These are phyloP conservation scores for Danio choprae DNA, from an alignment of 2,797 vertebrate genomes.

Conservation along the genomic window DNA sequence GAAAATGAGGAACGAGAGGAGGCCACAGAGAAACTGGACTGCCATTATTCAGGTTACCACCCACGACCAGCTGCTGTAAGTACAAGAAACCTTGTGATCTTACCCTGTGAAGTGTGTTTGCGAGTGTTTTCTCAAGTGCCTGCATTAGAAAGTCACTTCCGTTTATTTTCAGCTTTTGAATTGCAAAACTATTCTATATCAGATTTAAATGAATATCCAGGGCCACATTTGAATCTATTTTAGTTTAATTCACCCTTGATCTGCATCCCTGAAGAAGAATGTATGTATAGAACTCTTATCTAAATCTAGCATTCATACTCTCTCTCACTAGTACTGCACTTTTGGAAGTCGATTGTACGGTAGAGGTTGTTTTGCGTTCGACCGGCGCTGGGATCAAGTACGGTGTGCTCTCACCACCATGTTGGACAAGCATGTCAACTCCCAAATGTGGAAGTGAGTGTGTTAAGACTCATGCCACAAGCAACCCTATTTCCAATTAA, in stretches of 20 bases:
- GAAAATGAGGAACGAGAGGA: constrained; percentile 98
- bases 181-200: background rate
- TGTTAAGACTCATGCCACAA: background rate
- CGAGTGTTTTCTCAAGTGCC: background rate
- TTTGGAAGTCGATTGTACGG: constrained; percentile 97
- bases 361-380: constrained; percentile 93
- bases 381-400: constrained; percentile 94
- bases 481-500: background rate
- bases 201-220: background rate
- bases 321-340: constrained; percentile 88
- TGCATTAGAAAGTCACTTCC: background rate
- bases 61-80: constrained; percentile 97
- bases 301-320: too few relatives aligned
- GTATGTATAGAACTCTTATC: background rate
- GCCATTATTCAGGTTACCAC: constrained; percentile 98
- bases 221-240: constrained; percentile 8
- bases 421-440: constrained; percentile 97
- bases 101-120: background rate
- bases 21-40: constrained; percentile 95
- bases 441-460: constrained; percentile 98
- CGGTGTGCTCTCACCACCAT: constrained; percentile 92
- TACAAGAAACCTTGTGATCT: constrained; percentile 52
- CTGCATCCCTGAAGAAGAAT: background rate
- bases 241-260: background rate
- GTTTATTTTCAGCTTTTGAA: constrained; percentile 3